Percentiles rank a stretch among this genome's conserved stretches.
Conservation (phyloP, 2,113 vertebrate species). For the Electrona antarctica region DNA sequence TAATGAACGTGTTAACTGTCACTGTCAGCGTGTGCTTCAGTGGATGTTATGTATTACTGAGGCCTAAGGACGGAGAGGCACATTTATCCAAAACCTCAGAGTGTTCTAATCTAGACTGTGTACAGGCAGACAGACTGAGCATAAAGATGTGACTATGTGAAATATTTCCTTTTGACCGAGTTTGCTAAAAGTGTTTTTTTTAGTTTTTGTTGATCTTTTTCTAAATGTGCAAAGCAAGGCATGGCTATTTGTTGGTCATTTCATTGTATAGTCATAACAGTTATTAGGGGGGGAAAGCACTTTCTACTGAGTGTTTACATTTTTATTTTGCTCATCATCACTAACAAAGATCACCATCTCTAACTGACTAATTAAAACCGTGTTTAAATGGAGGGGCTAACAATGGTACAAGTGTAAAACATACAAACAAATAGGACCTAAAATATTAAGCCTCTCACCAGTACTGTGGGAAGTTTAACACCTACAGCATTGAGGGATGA, state of each 20-base stretch:
- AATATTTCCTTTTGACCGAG: not conserved
- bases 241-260: too few species aligned
- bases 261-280: too few species aligned
- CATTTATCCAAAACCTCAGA: not conserved
- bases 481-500: not conserved
- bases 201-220: not conserved
- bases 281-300: too few species aligned
- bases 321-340: too few species aligned
- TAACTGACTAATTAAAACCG: too few species aligned
- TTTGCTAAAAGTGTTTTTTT: not conserved
- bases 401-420: too few species aligned
- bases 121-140: not conserved
- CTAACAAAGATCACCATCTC: too few species aligned
- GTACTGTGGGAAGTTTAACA: slow-evolving; percentile 16
- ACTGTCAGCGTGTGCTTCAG: not conserved
- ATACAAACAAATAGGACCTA: not conserved
- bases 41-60: not conserved
- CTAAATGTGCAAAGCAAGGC: too few species aligned
- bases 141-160: not conserved
- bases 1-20: too few species aligned
- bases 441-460: slow-evolving; percentile 35
- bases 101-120: not conserved
- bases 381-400: too few species aligned
- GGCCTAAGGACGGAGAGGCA: not conserved
- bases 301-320: too few species aligned